These are phyloP conservation scores for Lynx canadensis DNA, from an alignment of 2,113 vertebrate species.

Conservation along the genomic window DNA sequence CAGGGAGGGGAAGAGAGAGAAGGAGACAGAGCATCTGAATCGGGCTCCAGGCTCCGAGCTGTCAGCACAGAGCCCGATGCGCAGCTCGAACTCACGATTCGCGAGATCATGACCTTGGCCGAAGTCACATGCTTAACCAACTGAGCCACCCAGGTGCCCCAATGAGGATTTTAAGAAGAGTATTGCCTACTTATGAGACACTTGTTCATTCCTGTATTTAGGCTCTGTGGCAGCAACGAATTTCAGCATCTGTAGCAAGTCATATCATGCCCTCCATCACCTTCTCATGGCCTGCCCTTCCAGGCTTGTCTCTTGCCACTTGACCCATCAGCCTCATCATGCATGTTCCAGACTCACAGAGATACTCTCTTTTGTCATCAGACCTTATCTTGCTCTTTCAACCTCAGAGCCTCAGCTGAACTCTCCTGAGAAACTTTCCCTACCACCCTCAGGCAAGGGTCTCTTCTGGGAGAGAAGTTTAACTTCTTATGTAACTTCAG, in stretches of 20 bases:
- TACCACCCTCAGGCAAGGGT: not conserved
- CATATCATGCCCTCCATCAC: too few species aligned
- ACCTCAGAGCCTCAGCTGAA: not conserved
- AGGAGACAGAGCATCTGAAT: too few species aligned
- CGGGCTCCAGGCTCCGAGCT: too few species aligned
- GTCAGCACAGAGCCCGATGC: too few species aligned
- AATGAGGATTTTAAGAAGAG: not conserved
- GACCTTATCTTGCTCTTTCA: not conserved
- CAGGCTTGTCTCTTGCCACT: not conserved
- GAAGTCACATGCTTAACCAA: too few species aligned
- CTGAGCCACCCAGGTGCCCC: too few species aligned
- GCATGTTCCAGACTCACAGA: rapidly evolving
- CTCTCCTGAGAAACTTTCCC: not conserved
- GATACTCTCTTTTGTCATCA: rapidly evolving
- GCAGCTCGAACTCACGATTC: too few species aligned
- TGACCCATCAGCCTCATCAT: not conserved
- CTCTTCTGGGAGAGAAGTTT: not conserved
- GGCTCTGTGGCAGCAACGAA: not conserved
- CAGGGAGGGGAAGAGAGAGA: too few species aligned
- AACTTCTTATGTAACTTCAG: not conserved
- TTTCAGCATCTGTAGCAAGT: not conserved
- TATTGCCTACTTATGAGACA: not conserved
- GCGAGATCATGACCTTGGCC: too few species aligned
- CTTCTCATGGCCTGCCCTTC: not conserved
- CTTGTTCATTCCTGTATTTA: not conserved